Base-by-base conservation (phyloP, 2,888 invertebrate genomes). In the Lasioglossum calceatum region DNA sequence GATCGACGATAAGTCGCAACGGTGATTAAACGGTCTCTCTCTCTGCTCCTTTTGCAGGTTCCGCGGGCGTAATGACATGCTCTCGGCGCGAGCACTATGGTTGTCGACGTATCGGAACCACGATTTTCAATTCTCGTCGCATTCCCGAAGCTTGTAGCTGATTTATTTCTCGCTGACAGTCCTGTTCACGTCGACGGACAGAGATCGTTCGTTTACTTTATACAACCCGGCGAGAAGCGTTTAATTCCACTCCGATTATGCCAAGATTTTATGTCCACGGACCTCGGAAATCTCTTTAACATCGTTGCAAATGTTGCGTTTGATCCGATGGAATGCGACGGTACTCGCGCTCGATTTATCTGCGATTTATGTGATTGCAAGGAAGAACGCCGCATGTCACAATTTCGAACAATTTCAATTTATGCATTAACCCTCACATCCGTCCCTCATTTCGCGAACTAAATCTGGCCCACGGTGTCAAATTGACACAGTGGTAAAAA, bases 181-280 rank as follows among this genome's bases (percentile, higher is more conserved):
- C 47, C 76, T 61, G 12, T 39, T 58, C 71, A 16, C 27, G 19
- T 16, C 64, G 47, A 44, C 47, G 47, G 42, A 76, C 58, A 54
- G 64, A 61, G n/a, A 10, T 27, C 58, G 10, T 39, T 64, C 36
- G 79, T 74, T 82, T 39, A 54, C 77, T 81, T 81, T 81, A 81
- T 44, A n/a, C 61, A 42, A 36, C 42, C 36, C 44, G 72, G 27
- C 5, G 72, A 42, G 81, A 76, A 81, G 36, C 71, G 72, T 81
- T 81, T 50, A 81, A 84, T 81, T 84, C 81, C 64, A 36, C 42
- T 7, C 23, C 54, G 50, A 77, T 73, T 77, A 76, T 77, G 5
- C 77, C 16, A 36, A 54, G 32, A 27, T 50, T 81, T 77, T 64
- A 77, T 77, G 42, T 50, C 72, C 61, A 72, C 76, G 80, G 23